These are phyloP conservation scores for Leptinotarsa texana DNA, from an alignment of 1,140 invertebrate species.

Conservation along the genomic window DNA sequence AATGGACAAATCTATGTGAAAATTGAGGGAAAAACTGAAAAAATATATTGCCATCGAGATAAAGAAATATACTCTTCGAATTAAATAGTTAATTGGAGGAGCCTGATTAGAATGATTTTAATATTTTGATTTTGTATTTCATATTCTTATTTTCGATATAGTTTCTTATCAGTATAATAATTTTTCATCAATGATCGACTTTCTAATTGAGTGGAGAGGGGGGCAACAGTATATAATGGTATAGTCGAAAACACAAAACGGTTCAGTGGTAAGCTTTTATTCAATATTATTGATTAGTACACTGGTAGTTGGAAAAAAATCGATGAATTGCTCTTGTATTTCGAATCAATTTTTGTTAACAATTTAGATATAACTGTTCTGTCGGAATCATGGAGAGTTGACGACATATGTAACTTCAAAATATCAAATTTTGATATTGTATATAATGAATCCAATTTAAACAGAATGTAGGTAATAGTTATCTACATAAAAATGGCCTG, in stretches of 20 bases:
- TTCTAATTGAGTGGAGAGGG: not conserved
- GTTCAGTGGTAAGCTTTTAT: not conserved
- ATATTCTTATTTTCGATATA: not conserved
- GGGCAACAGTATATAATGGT: not conserved
- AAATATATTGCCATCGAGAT: not conserved
- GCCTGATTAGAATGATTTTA: not conserved
- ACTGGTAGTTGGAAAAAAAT: not conserved
- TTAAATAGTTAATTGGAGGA: not conserved
- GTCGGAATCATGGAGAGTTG: not conserved
- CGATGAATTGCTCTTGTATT: constrained; percentile 5
- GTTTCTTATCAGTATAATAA: not conserved
- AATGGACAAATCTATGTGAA: constrained; percentile 5
- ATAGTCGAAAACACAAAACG: not conserved
- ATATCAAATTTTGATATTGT: not conserved
- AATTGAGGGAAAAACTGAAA: constrained; percentile 7
- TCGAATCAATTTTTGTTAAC: not conserved
- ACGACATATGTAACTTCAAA: not conserved
- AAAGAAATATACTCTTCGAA: not conserved
- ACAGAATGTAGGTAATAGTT: too few species aligned
- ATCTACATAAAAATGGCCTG: not conserved
- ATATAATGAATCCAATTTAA: not conserved
- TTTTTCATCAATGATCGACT: constrained; percentile 1
- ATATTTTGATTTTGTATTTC: constrained; percentile 11
- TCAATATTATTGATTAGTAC: not conserved
- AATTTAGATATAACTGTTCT: not conserved